A percentile compares a stretch with the other conserved stretches of the same genome.
phyloP scores from a whole-genome alignment of 37 sponge, comb jelly and placozoan species.

The Halichondria panicea region DNA sequence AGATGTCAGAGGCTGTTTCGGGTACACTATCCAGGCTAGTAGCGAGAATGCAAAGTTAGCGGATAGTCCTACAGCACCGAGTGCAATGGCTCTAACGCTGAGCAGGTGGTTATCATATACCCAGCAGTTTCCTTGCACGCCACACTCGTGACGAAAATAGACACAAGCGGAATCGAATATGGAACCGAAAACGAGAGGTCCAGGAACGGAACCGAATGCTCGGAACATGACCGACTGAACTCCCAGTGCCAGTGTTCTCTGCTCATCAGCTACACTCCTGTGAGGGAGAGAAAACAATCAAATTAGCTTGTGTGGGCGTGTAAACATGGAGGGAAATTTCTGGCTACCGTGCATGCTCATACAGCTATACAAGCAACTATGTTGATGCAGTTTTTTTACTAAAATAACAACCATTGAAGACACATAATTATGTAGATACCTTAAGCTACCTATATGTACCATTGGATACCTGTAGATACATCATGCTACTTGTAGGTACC shows the following conservation, averaged over 20 bases:
- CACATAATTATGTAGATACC: no score
- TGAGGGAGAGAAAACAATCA: background rate
- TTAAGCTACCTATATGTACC: no score
- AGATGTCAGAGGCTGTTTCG: no score
- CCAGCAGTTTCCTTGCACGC: slow-evolving; percentile 70
- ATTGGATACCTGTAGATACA: no score
- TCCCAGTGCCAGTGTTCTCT: slow-evolving; percentile 61
- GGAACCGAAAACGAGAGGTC: slow-evolving; percentile 67
- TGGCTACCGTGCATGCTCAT: no score
- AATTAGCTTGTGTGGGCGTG: background rate
- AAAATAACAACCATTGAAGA: no score
- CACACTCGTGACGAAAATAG: slow-evolving; percentile 57
- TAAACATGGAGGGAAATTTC: no score
- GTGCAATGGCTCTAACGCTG: slow-evolving; percentile 17
- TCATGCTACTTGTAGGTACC: no score
- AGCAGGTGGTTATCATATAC: slow-evolving; percentile 51
- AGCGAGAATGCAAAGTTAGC: background rate
- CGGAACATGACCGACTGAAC: slow-evolving; percentile 64
- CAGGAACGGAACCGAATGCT: slow-evolving; percentile 66
- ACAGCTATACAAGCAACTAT: no score
- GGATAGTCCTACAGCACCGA: background rate
- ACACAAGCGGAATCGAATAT: slow-evolving; percentile 66
- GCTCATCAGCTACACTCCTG: slow-evolving; percentile 79
- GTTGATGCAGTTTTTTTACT: no score
- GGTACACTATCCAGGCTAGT: slow-evolving; percentile 32